phyloP scores from a whole-genome alignment of 2,113 vertebrate genomes.

The Lamprotornis superbus region DNA sequence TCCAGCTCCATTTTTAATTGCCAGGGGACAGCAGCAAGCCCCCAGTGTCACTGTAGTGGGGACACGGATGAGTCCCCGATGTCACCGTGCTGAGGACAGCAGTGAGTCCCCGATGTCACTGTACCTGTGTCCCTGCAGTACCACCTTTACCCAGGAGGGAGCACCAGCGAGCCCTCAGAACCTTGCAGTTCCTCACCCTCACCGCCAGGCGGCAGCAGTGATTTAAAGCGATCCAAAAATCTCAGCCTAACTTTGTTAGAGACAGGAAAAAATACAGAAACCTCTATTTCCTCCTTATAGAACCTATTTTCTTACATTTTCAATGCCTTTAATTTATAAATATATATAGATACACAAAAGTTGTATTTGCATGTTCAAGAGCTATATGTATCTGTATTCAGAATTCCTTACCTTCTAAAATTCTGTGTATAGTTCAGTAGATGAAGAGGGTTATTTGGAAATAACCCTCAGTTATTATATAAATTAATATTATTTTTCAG shows the following conservation, averaged over 20 bases:
- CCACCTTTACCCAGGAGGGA: accelerated
- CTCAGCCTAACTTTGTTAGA: background rate
- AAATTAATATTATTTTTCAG: background rate
- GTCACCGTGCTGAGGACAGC: accelerated
- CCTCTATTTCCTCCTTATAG: accelerated
- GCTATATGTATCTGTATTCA: background rate
- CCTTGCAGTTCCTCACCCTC: accelerated
- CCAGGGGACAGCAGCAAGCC: accelerated
- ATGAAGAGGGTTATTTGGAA: background rate
- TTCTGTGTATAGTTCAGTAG: background rate
- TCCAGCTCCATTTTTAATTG: background rate
- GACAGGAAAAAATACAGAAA: background rate
- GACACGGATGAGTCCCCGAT: accelerated
- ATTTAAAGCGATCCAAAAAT: background rate
- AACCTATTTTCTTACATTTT: background rate
- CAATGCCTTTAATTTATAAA: background rate
- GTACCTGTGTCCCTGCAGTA: background rate
- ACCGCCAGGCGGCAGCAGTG: background rate
- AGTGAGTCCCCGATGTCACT: accelerated
- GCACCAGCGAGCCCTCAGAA: accelerated
- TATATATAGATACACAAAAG: background rate
- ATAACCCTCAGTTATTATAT: background rate
- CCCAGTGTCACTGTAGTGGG: accelerated
- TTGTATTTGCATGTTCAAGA: background rate
- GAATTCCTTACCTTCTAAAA: background rate